Percentiles rank a stretch among this genome's conserved stretches.
phyloP scores from a whole-genome alignment of 2,797 vertebrate genomes.

The Hipposideros larvatus region DNA sequence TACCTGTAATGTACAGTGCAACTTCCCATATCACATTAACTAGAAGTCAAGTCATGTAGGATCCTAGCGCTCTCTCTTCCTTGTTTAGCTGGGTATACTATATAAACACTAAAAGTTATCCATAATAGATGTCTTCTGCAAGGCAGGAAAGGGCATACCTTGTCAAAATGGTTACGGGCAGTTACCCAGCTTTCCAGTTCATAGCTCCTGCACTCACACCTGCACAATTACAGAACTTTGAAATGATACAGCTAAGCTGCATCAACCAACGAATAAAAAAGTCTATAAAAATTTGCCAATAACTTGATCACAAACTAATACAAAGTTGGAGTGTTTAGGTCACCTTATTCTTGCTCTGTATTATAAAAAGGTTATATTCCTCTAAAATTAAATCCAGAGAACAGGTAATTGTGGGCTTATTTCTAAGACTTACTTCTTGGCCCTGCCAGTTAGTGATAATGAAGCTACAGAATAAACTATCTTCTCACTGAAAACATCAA shows the following conservation, averaged over 20 bases:
- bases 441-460: neutral
- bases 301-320: neutral
- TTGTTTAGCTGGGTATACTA: neutral
- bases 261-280: neutral
- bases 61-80: neutral
- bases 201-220: neutral
- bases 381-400: constrained; percentile 23
- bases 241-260: neutral
- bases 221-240: neutral
- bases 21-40: neutral
- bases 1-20: neutral
- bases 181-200: neutral
- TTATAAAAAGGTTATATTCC: neutral
- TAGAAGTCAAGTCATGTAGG: neutral
- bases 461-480: neutral
- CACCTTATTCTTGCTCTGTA: neutral
- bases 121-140: too few species aligned
- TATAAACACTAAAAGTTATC: neutral
- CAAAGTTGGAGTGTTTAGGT: neutral
- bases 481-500: constrained; percentile 15
- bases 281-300: neutral
- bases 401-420: neutral
- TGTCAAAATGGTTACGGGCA: neutral
- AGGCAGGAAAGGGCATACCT: neutral
- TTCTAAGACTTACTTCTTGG: constrained; percentile 22